phyloP scores from a whole-genome alignment of 1,140 invertebrate species.

The Pseudomyrmex pallidus region DNA sequence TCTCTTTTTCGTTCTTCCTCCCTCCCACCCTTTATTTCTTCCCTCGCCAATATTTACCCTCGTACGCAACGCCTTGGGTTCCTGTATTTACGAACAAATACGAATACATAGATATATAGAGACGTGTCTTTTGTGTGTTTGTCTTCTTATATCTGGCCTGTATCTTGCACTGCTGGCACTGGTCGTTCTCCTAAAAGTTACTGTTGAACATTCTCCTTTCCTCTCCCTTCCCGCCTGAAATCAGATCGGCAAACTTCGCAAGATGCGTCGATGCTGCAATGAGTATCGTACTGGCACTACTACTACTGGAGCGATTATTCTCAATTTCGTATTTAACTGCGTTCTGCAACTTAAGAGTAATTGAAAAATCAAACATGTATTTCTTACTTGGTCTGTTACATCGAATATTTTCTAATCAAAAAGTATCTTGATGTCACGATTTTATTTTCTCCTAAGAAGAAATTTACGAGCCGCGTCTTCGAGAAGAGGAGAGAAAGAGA shows the following conservation, averaged over 20 bases:
- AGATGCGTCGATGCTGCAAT: conserved; percentile 22
- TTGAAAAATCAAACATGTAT: not conserved
- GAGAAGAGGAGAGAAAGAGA: conserved; percentile 30
- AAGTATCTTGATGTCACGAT: conserved; percentile 3
- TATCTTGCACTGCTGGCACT: conserved; percentile 71
- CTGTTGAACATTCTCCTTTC: conserved; percentile 15
- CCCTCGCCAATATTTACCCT: conserved; percentile 76
- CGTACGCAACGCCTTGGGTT: conserved; percentile 77
- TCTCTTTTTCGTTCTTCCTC: not conserved
- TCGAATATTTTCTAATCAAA: conserved; percentile 12
- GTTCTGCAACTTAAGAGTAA: not conserved
- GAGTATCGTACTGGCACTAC: not conserved
- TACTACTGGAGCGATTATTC: conserved; percentile 1
- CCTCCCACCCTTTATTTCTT: conserved; percentile 53
- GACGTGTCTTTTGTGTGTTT: conserved; percentile 75
- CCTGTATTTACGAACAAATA: conserved; percentile 82
- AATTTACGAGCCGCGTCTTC: conserved; percentile 66
- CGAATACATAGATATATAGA: conserved; percentile 70
- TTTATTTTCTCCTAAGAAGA: conserved; percentile 63
- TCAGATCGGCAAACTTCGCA: conserved; percentile 45
- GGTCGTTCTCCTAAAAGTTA: conserved; percentile 57
- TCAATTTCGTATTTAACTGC: not conserved
- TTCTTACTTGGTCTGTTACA: conserved; percentile 14
- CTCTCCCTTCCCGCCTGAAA: conserved; percentile 24
- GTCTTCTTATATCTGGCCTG: conserved; percentile 80